Base-by-base conservation (phyloP, 1,140 invertebrate species). In the Plodia interpunctella region DNA sequence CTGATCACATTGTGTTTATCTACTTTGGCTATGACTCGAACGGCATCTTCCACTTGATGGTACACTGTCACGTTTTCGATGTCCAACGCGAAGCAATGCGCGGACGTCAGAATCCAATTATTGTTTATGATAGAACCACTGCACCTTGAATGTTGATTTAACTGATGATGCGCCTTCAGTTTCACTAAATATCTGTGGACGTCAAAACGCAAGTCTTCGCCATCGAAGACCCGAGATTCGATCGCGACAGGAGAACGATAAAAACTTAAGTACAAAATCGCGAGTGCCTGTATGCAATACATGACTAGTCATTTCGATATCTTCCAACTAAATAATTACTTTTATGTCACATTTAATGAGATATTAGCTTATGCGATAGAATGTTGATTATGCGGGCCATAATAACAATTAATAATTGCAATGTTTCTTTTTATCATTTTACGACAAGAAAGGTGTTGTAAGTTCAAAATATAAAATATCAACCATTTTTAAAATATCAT, bases 71-170 rank as follows among this genome's bases (percentile, higher is more conserved):
- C 20, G 5, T n/a, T 28, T 4, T 57, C 25, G n/a, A 49, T 49
- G n/a, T 44, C 49, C 13, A 9, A 11, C 15, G 20, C 28, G 9
- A 63, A 58, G 25, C 69, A 71, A 50, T 71, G 69, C 5, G 62
- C 63, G 9, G 69, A 62, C 0, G 65, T 56, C 21, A 71, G 52
- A 28, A 71, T 62, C 69, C 69, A 71, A n/a, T n/a, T 25, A n/a
- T 25, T 20, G 38, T 52, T 55, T 8, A 71, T 57, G 3, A 71
- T 68, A 21, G 69, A 71, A 6, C 65, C 65, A 52, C 58, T 65
- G 17, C 63, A 71, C 9, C n/a, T 5, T 0, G 19, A 38, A 9
- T 18, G n/a, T 11, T 52, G 0, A 11, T 21, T 54, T 13, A 25
- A n/a, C 18, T 18, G n/a, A 30, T 49, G 59, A 49, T 38, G 50